Evolutionary conservation across 1,140 invertebrate species (phyloP).

Genomic region (Copidosoma floridanum): DNA sequence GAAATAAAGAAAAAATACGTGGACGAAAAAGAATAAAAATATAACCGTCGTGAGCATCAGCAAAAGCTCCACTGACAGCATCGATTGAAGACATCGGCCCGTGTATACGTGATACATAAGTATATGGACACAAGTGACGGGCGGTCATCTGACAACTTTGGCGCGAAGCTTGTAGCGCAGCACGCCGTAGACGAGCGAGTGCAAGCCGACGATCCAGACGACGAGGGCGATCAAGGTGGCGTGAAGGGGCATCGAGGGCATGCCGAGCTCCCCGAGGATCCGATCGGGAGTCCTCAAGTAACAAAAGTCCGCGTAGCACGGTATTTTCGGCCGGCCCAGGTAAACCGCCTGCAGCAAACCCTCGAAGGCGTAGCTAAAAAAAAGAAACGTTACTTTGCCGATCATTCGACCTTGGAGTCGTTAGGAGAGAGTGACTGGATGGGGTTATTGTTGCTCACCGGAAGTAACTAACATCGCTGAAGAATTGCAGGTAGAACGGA

Average conservation of each 20-base stretch:
- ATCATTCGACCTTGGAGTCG: no score
- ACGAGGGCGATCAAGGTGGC: slow-evolving; percentile 34
- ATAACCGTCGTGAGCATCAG: no score
- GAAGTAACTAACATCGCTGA: slow-evolving; percentile 75
- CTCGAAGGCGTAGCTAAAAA: slow-evolving; percentile 71
- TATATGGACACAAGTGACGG: neutral
- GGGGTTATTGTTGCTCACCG: slow-evolving; percentile 46
- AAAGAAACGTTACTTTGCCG: no score
- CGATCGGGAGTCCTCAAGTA: slow-evolving; percentile 29
- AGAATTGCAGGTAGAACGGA: slow-evolving; percentile 67
- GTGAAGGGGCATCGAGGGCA: slow-evolving; percentile 41
- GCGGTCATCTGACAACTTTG: slow-evolving; percentile 29
- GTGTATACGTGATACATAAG: neutral
- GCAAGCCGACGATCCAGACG: slow-evolving; percentile 42
- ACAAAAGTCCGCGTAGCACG: slow-evolving; percentile 54
- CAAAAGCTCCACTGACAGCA: no score
- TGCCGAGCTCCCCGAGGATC: slow-evolving; percentile 42
- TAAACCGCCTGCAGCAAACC: slow-evolving; percentile 74
- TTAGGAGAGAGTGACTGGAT: neutral
- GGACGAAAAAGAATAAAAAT: no score
- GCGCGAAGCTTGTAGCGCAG: slow-evolving; percentile 43
- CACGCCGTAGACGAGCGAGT: slow-evolving; percentile 37
- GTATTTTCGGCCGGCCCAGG: slow-evolving; percentile 60
- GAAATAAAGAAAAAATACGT: no score
- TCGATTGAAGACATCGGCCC: no score